Conservation (phyloP, 2,888 invertebrate species). For the Cataglyphis altisquamis region DNA sequence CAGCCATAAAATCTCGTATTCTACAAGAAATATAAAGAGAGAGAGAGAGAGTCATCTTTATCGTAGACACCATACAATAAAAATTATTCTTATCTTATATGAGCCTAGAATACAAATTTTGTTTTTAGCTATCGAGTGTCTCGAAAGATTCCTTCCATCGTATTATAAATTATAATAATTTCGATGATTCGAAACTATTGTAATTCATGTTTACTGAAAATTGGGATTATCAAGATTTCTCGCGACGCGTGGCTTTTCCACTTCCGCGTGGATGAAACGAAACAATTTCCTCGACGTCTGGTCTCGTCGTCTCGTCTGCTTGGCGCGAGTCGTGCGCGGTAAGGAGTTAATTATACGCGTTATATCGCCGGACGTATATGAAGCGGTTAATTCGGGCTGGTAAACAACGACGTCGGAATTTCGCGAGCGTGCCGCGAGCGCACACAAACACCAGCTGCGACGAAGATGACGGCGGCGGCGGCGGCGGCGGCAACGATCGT, state of each 20-base stretch:
- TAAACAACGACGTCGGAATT: slow-evolving; percentile 55
- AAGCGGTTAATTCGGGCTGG: slow-evolving; percentile 54
- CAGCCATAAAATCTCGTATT: slow-evolving; percentile 21
- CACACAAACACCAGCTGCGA: slow-evolving; percentile 47
- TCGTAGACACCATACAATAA: not conserved
- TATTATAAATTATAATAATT: not conserved
- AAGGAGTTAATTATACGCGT: slow-evolving; percentile 48
- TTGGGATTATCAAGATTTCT: not conserved
- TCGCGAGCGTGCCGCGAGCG: slow-evolving; percentile 47
- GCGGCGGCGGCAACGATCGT: not conserved
- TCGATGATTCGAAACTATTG: not conserved
- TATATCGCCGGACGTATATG: slow-evolving; percentile 52
- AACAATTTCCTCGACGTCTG: slow-evolving; percentile 6
- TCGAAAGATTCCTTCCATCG: not conserved
- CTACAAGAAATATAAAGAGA: not conserved
- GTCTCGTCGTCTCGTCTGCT: slow-evolving; percentile 7
- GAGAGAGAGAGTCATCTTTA: not conserved
- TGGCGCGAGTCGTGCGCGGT: slow-evolving; percentile 32
- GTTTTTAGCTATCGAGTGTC: not conserved
- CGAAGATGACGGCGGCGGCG: not conserved
- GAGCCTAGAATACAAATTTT: not conserved
- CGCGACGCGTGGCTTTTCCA: slow-evolving; percentile 5
- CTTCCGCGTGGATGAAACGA: slow-evolving; percentile 33
- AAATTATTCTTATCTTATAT: not conserved
- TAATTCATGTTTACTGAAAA: not conserved